Evolutionary conservation across 2,113 vertebrate genomes (phyloP), one percentile per base, ranked within the genome.

Genomic region (Arenaria interpres): DNA sequence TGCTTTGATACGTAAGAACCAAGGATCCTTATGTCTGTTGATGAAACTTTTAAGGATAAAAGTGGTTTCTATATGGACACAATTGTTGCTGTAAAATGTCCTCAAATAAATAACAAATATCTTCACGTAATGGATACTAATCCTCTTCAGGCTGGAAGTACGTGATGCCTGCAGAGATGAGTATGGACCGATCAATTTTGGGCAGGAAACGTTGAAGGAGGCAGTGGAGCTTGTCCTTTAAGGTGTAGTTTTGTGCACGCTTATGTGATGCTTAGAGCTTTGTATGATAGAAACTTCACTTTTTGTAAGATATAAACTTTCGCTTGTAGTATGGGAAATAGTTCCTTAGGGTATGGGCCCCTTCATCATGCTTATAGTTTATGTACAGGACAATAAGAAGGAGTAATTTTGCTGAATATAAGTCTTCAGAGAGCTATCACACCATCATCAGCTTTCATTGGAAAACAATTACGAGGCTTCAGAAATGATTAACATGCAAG

Each of bases 401-500:
- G 74, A 92, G 63, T 75, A 4, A 69, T 93, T 94, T 90, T 77
- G 19, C 24, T 93, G 54, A 53, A 59, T 35, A 33, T 39, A 7
- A 37, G 43, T 75, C 78, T 96, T 94, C 43, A 86, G 93, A 96
- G 94, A 93, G 77, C 59, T 81, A 75, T 94, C 43, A 41, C 2
- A 22, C 53, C 67, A 81, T 90, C 63, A 57, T 75, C 84, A 64
- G 53, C 86, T 93, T 96, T 88, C 77, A 96, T 0, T 90, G 88
- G 86, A 85, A 96, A 95, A 96, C 80, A 92, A 57, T 91, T 89
- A 88, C 0, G 12, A 83, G 37, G 28, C 67, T 92, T 93, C 45
- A 35, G 25, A 86, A 97, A 85, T 89, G 4, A 83, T 96, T 93
- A 92, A 72, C 54, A 54, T 88, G 78, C 87, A 87, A 90, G 85